Conservation (phyloP, 2,888 invertebrate species). For the Spodoptera exigua region DNA sequence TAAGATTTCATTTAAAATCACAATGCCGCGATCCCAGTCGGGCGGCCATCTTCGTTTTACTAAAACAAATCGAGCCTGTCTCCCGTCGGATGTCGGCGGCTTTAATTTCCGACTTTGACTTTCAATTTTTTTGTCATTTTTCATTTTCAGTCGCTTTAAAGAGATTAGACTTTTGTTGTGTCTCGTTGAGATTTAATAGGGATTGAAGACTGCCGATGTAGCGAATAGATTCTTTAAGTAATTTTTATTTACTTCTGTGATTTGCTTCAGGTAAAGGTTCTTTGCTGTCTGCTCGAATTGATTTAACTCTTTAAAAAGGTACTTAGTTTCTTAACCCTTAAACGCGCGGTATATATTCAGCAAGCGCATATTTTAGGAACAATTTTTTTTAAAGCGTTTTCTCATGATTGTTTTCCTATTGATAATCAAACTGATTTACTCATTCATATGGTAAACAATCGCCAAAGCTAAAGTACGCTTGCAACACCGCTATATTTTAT, state of each 20-base stretch:
- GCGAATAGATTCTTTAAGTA: conserved; percentile 23
- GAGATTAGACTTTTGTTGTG: conserved; percentile 56
- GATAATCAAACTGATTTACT: too few species aligned
- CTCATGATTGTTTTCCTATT: too few species aligned
- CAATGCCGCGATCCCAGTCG: conserved; percentile 55
- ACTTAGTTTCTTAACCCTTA: too few species aligned
- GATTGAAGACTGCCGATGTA: conserved; percentile 32
- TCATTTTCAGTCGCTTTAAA: conserved; percentile 49
- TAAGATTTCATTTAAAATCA: conserved; percentile 68
- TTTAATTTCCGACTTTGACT: conserved; percentile 73
- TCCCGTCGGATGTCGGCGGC: conserved; percentile 63
- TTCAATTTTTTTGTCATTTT: conserved; percentile 48
- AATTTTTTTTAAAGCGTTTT: too few species aligned
- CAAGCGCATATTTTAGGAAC: too few species aligned
- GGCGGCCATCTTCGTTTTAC: conserved; percentile 46
- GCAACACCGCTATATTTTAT: too few species aligned
- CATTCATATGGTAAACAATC: too few species aligned
- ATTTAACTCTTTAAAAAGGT: too few species aligned
- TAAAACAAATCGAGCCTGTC: conserved; percentile 72
- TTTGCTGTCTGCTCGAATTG: too few species aligned
- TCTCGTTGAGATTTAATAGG: conserved; percentile 44
- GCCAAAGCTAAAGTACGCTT: too few species aligned
- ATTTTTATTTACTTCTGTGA: conserved; percentile 14
- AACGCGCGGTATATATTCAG: too few species aligned
- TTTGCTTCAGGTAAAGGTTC: too few species aligned